Evolutionary conservation across 2,113 vertebrate genomes (phyloP), one percentile per base, ranked within the genome.

Genomic region (Typhlomys cinereus): DNA sequence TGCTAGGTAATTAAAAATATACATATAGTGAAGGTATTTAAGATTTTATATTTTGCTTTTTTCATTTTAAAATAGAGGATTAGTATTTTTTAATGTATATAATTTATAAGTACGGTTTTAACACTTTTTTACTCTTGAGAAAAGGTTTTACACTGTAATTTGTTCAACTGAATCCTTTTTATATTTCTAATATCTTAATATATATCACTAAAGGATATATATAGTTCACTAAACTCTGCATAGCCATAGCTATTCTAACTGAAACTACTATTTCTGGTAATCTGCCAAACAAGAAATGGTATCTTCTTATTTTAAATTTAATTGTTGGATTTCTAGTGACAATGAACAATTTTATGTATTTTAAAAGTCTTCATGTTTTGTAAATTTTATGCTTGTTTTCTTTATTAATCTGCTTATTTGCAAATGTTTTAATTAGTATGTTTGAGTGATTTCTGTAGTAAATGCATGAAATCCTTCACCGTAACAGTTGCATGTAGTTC

Each of bases 151-250:
- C 62, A 61, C 7, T 31, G 73, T 86, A 82, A 61, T 67, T 92
- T 94, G 94, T 17, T 79, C 29, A 92, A 36, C 3, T 6, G 84
- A 84, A 71, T 21, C 39, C 6, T 41, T 57, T n/a, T 50, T 92
- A 52, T 69, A 7, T 70, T 86, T 92, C 92, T 70, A 85, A 39
- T 85, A 88, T 89, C 62, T 94, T 81, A 76, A 64, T 94, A 15
- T 20, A 8, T 66, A 66, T 89, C 44, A 90, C 29, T 75, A 86
- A 86, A 80, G 87, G 4, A 83, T 71, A 67, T 79, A 4, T 5
- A 31, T 80, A 31, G 91, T 94, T 88, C 27, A 75, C 41, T 41
- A 90, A 76, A 70, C 21, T 12, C 25, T 75, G 25, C 5, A 79
- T 34, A 83, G 75, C 29, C 14, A 29, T 66, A 93, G 20, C 36